These are phyloP conservation scores for Enteromius anoplus DNA, from an alignment of 2,797 vertebrate species.

Conservation along the genomic window DNA sequence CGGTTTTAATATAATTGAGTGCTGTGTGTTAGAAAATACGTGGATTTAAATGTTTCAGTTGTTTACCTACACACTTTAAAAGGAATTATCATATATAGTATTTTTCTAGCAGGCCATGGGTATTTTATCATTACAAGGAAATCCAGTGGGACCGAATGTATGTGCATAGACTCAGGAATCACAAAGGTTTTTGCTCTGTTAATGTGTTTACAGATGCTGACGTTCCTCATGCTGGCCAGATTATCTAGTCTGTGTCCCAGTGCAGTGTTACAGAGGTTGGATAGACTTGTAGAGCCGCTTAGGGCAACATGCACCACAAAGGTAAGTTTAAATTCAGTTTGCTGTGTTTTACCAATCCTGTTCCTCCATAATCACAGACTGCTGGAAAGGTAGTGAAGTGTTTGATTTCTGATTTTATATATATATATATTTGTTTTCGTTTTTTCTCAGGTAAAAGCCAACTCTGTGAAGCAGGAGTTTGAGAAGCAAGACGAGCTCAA, in stretches of 20 bases:
- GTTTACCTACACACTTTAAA: background rate
- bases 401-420: constrained; percentile 19
- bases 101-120: background rate
- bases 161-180: background rate
- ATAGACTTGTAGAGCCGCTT: constrained; percentile 94
- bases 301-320: constrained; percentile 98
- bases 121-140: background rate
- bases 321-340: constrained; percentile 70
- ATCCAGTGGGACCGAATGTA: background rate
- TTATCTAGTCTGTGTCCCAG: constrained; percentile 89
- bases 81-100: background rate
- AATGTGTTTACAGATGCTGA: constrained; percentile 80
- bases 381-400: background rate
- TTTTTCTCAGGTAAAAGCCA: constrained; percentile 89
- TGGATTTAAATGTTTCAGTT: background rate
- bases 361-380: background rate
- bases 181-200: background rate
- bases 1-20: background rate
- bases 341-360: background rate
- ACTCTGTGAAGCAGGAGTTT: constrained; percentile 98
- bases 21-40: background rate
- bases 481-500: constrained; percentile 99
- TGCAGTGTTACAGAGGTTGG: constrained; percentile 94
- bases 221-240: constrained; percentile 90
- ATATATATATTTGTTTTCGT: no score